Conservation (phyloP, 2,113 vertebrate genomes). For the Nibea albiflora region DNA sequence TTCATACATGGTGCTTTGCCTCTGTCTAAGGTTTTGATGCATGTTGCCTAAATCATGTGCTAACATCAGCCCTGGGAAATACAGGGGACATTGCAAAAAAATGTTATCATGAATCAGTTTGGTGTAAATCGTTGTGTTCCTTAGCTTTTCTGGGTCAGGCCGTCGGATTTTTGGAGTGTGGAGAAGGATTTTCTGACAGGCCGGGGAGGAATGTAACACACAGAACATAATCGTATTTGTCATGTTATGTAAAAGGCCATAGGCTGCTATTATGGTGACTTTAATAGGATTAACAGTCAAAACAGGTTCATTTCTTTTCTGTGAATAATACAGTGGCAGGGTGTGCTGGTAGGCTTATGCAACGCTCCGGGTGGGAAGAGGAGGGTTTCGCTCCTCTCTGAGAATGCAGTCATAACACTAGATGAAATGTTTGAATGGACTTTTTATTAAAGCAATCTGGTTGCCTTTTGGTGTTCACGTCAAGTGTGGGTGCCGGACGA, state of each 20-base stretch:
- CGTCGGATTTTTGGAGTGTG: conserved; percentile 20
- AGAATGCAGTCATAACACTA: background rate
- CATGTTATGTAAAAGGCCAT: conserved; percentile 60
- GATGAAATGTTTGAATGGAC: background rate
- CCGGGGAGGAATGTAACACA: conserved; percentile 52
- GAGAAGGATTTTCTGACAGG: conserved; percentile 49
- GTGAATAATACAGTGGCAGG: conserved; percentile 34
- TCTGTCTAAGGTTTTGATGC: background rate
- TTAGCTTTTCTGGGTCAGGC: conserved; percentile 42
- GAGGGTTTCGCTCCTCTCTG: conserved; percentile 1
- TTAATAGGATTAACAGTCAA: conserved; percentile 68
- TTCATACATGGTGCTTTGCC: background rate
- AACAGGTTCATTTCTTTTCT: conserved; percentile 43
- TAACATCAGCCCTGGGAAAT: background rate
- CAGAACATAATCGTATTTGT: conserved; percentile 59
- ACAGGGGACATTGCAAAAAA: background rate
- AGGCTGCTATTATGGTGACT: conserved; percentile 50
- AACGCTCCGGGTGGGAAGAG: conserved; percentile 22
- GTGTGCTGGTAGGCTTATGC: conserved; percentile 31
- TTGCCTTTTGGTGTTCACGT: background rate
- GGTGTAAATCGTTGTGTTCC: background rate
- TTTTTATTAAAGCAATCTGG: background rate
- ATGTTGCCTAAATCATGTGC: background rate
- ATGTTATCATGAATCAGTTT: background rate
- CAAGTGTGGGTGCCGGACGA: background rate